Evolutionary conservation across 2,888 invertebrate species (phyloP).

Genomic region (Tipula confusa): DNA sequence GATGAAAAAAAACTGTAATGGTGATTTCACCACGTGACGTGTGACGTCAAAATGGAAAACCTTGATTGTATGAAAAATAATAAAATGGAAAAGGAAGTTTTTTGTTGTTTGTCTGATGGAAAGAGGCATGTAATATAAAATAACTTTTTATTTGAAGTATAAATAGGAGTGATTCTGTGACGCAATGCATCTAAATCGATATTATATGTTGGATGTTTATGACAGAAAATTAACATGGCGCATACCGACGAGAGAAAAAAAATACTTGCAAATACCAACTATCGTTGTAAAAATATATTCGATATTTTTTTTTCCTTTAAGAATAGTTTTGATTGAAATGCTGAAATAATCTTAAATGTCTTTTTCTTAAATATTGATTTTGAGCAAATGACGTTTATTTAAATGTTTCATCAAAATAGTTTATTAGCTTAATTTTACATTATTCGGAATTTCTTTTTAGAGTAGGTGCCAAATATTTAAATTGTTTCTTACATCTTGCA

Average conservation of each 20-base stretch:
- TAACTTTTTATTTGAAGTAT: neutral
- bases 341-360: too few species aligned
- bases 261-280: too few species aligned
- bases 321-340: too few species aligned
- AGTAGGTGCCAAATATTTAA: too few species aligned
- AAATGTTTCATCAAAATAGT: too few species aligned
- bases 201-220: neutral
- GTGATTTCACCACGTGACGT: constrained; percentile 30
- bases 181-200: constrained; percentile 33
- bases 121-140: neutral
- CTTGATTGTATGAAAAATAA: constrained; percentile 30
- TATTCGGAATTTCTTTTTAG: too few species aligned
- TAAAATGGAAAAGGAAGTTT: neutral
- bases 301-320: too few species aligned
- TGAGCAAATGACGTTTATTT: too few species aligned
- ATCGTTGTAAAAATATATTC: neutral
- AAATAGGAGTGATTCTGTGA: constrained; percentile 32
- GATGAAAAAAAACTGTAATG: neutral
- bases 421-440: too few species aligned
- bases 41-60: constrained; percentile 32
- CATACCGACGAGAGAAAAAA: neutral
- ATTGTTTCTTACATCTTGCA: too few species aligned
- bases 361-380: too few species aligned
- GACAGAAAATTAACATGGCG: neutral
- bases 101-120: neutral